Evolutionary conservation across 2,797 vertebrate genomes (phyloP).

Genomic region (Chiloscyllium punctatum): DNA sequence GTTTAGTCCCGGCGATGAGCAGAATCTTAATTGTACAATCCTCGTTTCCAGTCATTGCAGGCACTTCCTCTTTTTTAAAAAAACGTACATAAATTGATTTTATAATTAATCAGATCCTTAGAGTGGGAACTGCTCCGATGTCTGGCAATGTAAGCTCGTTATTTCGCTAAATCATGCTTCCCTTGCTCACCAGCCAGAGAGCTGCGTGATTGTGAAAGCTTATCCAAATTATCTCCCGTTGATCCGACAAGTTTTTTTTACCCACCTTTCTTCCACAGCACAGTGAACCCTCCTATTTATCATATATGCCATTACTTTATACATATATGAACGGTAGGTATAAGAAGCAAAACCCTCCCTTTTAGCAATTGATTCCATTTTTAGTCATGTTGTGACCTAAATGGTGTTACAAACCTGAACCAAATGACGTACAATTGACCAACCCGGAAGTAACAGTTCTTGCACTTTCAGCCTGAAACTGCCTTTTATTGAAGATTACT

Average conservation of each 20-base stretch:
- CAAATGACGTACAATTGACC: constrained; percentile 40
- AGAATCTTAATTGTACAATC: not conserved
- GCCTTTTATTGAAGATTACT: constrained; percentile 34
- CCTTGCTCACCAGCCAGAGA: not conserved
- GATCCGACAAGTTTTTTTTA: not conserved
- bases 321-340: not conserved
- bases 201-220: constrained; percentile 9
- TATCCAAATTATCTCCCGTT: not conserved
- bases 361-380: not conserved
- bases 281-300: not conserved
- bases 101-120: not conserved
- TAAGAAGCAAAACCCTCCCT: not conserved
- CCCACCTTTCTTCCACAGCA: not conserved
- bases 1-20: not conserved
- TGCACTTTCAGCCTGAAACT: constrained; percentile 35
- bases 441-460: constrained; percentile 42
- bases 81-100: not conserved
- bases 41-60: not conserved
- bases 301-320: not conserved
- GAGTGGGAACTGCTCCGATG: not conserved
- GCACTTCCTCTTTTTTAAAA: not conserved
- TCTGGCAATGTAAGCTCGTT: constrained; percentile 29
- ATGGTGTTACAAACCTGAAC: constrained; percentile 39
- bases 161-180: constrained; percentile 33
- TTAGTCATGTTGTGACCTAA: constrained; percentile 10